Percentiles rank a stretch among this genome's conserved stretches.
Evolutionary conservation across 2,888 invertebrate genomes (phyloP).

Genomic region (Ashinkailepas kermadecensis): DNA sequence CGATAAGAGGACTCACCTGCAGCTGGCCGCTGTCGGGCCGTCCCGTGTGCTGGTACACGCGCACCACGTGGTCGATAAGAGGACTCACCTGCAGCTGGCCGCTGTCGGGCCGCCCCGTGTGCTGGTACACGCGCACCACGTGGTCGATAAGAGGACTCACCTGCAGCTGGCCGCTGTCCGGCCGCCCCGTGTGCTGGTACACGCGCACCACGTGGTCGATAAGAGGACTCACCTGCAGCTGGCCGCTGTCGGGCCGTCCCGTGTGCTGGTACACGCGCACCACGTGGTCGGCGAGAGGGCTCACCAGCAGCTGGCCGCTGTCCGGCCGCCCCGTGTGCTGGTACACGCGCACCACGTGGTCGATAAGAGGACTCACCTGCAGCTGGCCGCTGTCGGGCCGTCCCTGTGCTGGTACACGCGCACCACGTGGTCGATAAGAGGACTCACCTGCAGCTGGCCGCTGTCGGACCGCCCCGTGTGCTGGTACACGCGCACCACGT

Average conservation of each 20-base stretch:
- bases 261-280: conserved; percentile 25
- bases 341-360: conserved; percentile 28
- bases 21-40: background rate
- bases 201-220: conserved; percentile 27
- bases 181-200: conserved; percentile 12
- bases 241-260: background rate
- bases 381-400: background rate
- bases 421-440: conserved; percentile 27
- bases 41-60: conserved; percentile 22
- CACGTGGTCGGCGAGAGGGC: conserved; percentile 26
- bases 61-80: conserved; percentile 28
- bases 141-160: conserved; percentile 23
- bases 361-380: background rate
- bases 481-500: conserved; percentile 26
- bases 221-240: background rate
- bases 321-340: background rate
- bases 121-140: conserved; percentile 25
- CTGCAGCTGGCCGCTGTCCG: background rate
- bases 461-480: background rate
- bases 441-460: background rate
- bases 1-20: background rate
- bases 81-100: background rate
- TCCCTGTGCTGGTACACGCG: conserved; percentile 23
- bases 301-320: background rate
- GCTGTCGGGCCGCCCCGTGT: background rate